Conservation (phyloP, 1,140 invertebrate species). For the Dendroctonus valens region DNA sequence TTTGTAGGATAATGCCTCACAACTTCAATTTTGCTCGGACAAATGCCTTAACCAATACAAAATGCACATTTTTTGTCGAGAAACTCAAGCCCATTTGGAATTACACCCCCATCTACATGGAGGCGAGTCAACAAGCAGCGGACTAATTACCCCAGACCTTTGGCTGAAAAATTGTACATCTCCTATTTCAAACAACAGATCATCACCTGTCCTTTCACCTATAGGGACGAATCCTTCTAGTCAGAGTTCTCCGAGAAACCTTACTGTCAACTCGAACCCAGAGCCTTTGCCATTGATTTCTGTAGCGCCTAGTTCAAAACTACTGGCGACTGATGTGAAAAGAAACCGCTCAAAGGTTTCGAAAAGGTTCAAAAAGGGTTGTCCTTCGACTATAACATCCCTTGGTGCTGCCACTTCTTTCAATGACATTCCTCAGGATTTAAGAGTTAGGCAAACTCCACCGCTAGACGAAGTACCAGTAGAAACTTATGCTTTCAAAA, state of each 20-base stretch:
- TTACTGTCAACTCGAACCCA: too few relatives aligned
- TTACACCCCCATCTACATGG: conserved; percentile 70
- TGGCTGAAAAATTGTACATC: conserved; percentile 74
- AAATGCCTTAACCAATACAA: conserved; percentile 94
- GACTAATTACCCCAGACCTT: conserved; percentile 82
- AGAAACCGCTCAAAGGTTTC: conserved; percentile 51
- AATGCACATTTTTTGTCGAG: conserved; percentile 92
- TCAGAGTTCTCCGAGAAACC: too few relatives aligned
- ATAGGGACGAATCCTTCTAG: too few relatives aligned
- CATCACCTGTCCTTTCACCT: too few relatives aligned
- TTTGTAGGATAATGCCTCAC: conserved; percentile 71
- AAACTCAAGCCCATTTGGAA: conserved; percentile 85
- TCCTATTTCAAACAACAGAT: conserved; percentile 33
- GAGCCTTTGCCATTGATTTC: conserved; percentile 57
- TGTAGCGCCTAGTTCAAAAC: conserved; percentile 59
- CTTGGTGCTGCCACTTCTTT: conserved; percentile 9
- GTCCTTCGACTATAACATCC: conserved; percentile 45
- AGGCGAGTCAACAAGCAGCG: conserved; percentile 50
- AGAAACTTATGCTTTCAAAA: background rate
- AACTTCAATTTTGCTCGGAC: conserved; percentile 80
- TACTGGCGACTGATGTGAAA: conserved; percentile 43
- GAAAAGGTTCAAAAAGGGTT: conserved; percentile 52
- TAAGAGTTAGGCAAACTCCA: conserved; percentile 41
- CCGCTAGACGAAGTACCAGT: background rate
- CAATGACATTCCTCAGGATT: conserved; percentile 46